These are phyloP conservation scores for Drosophila neutralis DNA, from an alignment of 2,888 invertebrate species.

Conservation along the genomic window DNA sequence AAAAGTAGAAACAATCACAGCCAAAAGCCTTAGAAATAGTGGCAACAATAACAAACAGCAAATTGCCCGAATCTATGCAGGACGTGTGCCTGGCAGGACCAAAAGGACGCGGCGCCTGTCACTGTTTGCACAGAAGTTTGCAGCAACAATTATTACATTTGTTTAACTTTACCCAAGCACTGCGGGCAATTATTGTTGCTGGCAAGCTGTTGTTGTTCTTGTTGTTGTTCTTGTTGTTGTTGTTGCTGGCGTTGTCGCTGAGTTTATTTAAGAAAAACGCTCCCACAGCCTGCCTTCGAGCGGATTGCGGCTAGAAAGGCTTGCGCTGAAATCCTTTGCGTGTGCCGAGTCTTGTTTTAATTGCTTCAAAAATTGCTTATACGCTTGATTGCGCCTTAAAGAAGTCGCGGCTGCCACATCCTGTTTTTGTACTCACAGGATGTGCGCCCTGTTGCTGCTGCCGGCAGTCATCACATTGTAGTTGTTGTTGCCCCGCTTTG, in stretches of 20 bases:
- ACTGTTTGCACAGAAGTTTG: conserved; percentile 77
- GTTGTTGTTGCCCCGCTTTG: conserved; percentile 38
- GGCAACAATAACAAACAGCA: conserved; percentile 73
- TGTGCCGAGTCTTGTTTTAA: conserved; percentile 76
- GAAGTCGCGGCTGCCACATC: conserved; percentile 56
- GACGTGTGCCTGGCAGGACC: conserved; percentile 32
- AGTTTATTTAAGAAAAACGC: conserved; percentile 81
- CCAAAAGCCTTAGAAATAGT: conserved; percentile 63
- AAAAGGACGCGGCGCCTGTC: conserved; percentile 45
- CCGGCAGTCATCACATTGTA: conserved; percentile 39
- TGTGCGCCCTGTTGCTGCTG: conserved; percentile 51
- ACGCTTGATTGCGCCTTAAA: conserved; percentile 76
- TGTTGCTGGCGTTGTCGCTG: conserved; percentile 29
- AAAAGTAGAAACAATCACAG: conserved; percentile 70
- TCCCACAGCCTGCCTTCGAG: conserved; percentile 27
- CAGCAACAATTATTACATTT: conserved; percentile 79
- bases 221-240: conserved; percentile 31
- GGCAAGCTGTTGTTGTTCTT: conserved; percentile 43
- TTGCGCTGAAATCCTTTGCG: conserved; percentile 64
- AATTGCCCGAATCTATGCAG: conserved; percentile 74
- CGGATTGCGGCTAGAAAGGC: conserved; percentile 30
- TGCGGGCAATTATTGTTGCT: conserved; percentile 62
- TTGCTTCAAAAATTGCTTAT: conserved; percentile 80
- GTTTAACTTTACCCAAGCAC: conserved; percentile 69
- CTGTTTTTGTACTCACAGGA: conserved; percentile 29